These are phyloP conservation scores for Drosophila watanabei DNA, from an alignment of 1,140 invertebrate genomes.

Conservation along the genomic window DNA sequence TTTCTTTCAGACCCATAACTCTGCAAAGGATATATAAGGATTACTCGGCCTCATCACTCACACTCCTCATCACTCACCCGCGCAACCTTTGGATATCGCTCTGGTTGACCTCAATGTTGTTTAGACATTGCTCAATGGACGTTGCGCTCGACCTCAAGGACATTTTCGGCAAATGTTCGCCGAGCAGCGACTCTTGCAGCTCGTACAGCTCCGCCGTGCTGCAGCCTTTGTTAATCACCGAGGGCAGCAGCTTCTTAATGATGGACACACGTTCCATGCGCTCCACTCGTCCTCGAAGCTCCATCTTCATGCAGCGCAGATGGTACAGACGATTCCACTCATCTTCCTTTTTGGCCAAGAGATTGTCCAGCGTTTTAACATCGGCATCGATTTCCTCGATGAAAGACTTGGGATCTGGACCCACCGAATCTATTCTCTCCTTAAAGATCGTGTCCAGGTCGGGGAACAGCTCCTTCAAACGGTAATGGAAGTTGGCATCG, in stretches of 20 bases:
- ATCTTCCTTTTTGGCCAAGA: constrained; percentile 60
- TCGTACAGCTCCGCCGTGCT: constrained; percentile 52
- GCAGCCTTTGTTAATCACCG: constrained; percentile 42
- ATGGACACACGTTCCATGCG: constrained; percentile 48
- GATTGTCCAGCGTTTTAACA: constrained; percentile 42
- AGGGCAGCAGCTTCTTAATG: constrained; percentile 49
- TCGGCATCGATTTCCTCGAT: constrained; percentile 53
- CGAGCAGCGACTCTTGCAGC: constrained; percentile 42
- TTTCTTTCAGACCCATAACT: constrained; percentile 28
- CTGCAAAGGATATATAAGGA: constrained; percentile 4
- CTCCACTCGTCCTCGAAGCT: constrained; percentile 46
- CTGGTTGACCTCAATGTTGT: constrained; percentile 34
- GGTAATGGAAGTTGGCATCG: constrained; percentile 61
- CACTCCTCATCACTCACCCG: constrained; percentile 17
- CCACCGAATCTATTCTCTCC: constrained; percentile 30
- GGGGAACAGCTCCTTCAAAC: constrained; percentile 45
- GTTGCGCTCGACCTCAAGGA: background rate
- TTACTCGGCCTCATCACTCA: background rate
- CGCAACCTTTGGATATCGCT: constrained; percentile 39
- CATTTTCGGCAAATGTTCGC: constrained; percentile 33
- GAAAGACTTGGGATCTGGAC: constrained; percentile 28
- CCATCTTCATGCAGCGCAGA: constrained; percentile 54
- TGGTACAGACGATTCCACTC: constrained; percentile 64
- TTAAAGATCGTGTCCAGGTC: constrained; percentile 48
- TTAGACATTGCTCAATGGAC: constrained; percentile 44